Conservation (phyloP, 2,888 invertebrate genomes). For the Drosophila melanosoma region DNA sequence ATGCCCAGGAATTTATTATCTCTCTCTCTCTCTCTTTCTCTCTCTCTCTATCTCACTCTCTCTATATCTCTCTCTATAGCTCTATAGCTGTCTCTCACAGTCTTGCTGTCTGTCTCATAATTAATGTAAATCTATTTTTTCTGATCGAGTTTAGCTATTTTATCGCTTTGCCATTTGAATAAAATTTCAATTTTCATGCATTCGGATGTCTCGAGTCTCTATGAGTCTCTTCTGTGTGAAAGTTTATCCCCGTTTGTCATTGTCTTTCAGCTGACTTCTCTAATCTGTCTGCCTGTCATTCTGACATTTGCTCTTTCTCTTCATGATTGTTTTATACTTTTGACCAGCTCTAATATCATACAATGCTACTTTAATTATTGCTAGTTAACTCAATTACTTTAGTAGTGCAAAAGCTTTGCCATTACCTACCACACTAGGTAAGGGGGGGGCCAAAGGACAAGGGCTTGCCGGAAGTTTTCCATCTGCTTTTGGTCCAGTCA, state of each 20-base stretch:
- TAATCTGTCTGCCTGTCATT: constrained; percentile 17
- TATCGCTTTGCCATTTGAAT: constrained; percentile 62
- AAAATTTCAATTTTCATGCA: constrained; percentile 75
- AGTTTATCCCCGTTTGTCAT: constrained; percentile 44
- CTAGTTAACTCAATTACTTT: constrained; percentile 70
- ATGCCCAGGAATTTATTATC: constrained; percentile 24
- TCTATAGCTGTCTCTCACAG: no score
- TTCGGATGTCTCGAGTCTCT: constrained; percentile 22
- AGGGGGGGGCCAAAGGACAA: not conserved
- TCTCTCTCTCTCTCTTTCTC: not conserved
- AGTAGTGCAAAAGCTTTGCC: constrained; percentile 47
- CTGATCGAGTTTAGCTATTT: constrained; percentile 41
- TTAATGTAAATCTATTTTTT: constrained; percentile 69
- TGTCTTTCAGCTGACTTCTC: constrained; percentile 23
- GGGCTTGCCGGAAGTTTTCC: constrained; percentile 1
- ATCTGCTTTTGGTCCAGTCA: constrained; percentile 45
- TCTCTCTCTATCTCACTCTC: not conserved
- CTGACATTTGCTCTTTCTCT: not conserved
- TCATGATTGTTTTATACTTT: not conserved
- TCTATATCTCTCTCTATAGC: no score
- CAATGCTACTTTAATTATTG: constrained; percentile 55
- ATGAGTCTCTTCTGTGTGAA: constrained; percentile 29
- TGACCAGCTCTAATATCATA: constrained; percentile 22
- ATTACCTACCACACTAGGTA: constrained; percentile 49
- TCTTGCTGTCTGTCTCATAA: constrained; percentile 52